Percentiles rank a stretch among this genome's conserved stretches.
Evolutionary conservation across 1,140 invertebrate species (phyloP).

Genomic region (Scylla paramamosain): DNA sequence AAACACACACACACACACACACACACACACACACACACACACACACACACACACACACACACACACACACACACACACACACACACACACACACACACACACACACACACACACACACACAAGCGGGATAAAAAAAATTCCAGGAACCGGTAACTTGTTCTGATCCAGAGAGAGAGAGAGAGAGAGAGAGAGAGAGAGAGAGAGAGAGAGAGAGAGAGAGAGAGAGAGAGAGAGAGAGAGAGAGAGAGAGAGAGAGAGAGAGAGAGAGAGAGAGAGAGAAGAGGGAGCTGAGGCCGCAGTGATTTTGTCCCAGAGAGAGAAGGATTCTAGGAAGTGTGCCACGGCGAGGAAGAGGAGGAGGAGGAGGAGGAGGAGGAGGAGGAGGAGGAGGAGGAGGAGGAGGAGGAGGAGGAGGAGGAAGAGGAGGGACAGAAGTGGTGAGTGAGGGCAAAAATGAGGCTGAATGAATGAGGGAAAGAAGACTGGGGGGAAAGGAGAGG

Average conservation of each 20-base stretch:
- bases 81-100: too few relatives aligned
- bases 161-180: constrained; percentile 14
- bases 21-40: background rate
- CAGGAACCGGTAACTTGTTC: constrained; percentile 9
- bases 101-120: background rate
- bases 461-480: background rate
- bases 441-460: background rate
- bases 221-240: constrained; percentile 51
- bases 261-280: constrained; percentile 50
- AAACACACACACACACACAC: background rate
- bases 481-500: background rate
- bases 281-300: background rate
- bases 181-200: constrained; percentile 3
- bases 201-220: constrained; percentile 38
- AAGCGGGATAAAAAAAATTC: background rate
- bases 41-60: too few relatives aligned
- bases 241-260: constrained; percentile 49
- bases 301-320: constrained; percentile 21
- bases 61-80: too few relatives aligned
- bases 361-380: background rate
- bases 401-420: background rate
- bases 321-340: background rate
- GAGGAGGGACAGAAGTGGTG: background rate
- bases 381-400: background rate
- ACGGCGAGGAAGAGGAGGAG: background rate